Conservation (phyloP, 1,140 invertebrate species). For the Teleogryllus occipitalis region DNA sequence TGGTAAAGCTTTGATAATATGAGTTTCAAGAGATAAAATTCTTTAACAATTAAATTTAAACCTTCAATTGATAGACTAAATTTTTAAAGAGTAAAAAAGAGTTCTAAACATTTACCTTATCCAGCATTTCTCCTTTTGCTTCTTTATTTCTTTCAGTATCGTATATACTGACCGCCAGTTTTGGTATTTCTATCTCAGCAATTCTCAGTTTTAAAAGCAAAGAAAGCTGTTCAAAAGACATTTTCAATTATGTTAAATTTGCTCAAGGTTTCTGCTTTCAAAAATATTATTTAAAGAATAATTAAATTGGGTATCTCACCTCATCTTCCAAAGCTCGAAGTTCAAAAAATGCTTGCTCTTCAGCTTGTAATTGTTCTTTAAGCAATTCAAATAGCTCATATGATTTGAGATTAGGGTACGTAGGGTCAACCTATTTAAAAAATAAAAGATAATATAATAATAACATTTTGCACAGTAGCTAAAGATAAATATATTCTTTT, state of each 20-base stretch:
- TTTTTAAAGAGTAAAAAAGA: too few species aligned
- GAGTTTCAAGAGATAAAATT: too few species aligned
- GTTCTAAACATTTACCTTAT: slow-evolving; percentile 31
- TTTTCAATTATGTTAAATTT: background rate
- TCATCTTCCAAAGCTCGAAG: slow-evolving; percentile 42
- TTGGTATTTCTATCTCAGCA: slow-evolving; percentile 37
- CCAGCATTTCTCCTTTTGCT: slow-evolving; percentile 35
- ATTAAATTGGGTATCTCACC: slow-evolving; percentile 25
- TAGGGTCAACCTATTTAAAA: slow-evolving; percentile 48
- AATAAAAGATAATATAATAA: background rate
- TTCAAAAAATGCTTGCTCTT: slow-evolving; percentile 38
- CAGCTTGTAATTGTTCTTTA: slow-evolving; percentile 40
- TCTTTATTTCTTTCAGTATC: slow-evolving; percentile 46
- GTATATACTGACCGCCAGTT: slow-evolving; percentile 41
- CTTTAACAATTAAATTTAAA: too few species aligned
- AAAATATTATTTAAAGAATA: background rate
- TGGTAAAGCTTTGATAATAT: too few species aligned
- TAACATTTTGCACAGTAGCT: background rate
- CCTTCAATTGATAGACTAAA: too few species aligned
- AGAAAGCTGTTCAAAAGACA: background rate
- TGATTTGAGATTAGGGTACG: slow-evolving; percentile 54
- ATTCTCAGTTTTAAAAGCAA: background rate
- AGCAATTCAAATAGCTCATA: slow-evolving; percentile 48
- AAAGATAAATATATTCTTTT: background rate
- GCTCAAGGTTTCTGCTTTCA: background rate